Conservation (phyloP, 2,113 vertebrate species). For the Phalacrocorax brasilianus region DNA sequence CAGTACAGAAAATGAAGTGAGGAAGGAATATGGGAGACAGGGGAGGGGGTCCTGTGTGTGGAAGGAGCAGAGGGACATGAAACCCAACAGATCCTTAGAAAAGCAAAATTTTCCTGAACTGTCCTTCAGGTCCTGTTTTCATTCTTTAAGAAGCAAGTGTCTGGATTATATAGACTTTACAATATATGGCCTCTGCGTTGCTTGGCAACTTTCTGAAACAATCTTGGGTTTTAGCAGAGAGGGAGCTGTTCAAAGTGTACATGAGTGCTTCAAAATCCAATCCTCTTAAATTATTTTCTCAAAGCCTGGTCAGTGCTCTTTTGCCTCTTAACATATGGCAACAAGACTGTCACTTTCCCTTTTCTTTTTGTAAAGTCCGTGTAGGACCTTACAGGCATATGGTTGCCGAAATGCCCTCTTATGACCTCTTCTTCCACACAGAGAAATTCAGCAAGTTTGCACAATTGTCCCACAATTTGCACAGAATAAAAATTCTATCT, state of each 20-base stretch:
- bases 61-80: not conserved
- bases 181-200: not conserved
- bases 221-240: not conserved
- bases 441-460: not conserved
- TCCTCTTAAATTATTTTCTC: conserved; percentile 16
- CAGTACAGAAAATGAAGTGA: not conserved
- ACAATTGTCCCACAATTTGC: not conserved
- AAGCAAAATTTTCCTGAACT: not conserved
- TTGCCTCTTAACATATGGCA: not conserved
- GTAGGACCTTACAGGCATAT: not conserved
- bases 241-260: not conserved
- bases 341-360: not conserved
- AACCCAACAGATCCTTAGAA: not conserved
- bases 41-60: not conserved
- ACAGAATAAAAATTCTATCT: not conserved
- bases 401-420: not conserved
- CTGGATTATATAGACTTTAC: not conserved
- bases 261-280: not conserved
- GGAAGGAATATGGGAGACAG: not conserved
- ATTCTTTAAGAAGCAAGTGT: not conserved
- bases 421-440: not conserved
- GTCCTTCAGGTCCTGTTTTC: not conserved
- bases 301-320: not conserved
- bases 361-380: not conserved
- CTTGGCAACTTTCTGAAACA: conserved; percentile 31